Evolutionary conservation across 2,113 vertebrate genomes (phyloP).

Genomic region (Emydura subglobosa): DNA sequence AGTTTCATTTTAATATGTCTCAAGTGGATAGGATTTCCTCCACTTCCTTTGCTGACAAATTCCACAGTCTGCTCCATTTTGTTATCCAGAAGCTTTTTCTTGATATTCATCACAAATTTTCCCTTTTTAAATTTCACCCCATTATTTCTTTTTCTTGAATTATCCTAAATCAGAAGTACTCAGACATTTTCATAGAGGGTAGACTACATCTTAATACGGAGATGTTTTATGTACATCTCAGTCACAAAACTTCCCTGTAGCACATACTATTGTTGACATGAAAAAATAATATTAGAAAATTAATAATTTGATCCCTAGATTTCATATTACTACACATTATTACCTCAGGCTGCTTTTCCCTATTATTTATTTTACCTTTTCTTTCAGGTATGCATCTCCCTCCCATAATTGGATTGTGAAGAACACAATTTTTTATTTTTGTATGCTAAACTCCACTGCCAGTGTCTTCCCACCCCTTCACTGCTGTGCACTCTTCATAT

Average conservation of each 20-base stretch:
- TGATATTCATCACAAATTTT: accelerated
- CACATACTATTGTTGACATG: accelerated
- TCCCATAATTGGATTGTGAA: background rate
- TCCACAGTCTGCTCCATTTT: too few species aligned
- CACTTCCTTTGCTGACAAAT: background rate
- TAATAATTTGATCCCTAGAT: background rate
- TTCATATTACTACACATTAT: background rate
- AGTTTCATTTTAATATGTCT: too few species aligned
- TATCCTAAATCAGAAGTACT: background rate
- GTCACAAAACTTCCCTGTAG: accelerated
- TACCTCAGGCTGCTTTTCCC: background rate
- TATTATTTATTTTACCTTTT: background rate
- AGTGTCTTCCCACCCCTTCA: background rate
- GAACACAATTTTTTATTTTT: accelerated
- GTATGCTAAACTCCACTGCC: background rate
- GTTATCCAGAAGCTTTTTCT: accelerated
- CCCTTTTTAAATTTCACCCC: background rate
- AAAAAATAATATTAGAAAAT: background rate
- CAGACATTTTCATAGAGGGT: background rate
- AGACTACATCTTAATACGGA: background rate
- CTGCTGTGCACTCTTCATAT: background rate
- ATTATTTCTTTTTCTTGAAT: accelerated
- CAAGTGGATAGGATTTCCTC: too few species aligned
- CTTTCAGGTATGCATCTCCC: background rate
- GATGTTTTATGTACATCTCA: background rate